A percentile compares a stretch with the other conserved stretches of the same genome.
These are phyloP conservation scores for Phengaris arion DNA, from an alignment of 2,888 invertebrate species.

Conservation along the genomic window DNA sequence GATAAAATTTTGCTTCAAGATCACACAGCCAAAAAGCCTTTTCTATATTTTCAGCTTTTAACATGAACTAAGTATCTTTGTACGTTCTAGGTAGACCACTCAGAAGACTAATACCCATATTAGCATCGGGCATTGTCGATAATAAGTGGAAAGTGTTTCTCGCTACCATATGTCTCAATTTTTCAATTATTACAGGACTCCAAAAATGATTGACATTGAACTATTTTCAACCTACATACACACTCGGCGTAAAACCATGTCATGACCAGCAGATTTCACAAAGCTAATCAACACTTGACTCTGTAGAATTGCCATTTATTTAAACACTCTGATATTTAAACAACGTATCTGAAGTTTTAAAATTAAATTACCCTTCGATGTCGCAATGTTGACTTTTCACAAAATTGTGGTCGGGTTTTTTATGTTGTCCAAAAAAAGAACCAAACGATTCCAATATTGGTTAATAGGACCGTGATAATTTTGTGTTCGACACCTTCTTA, in stretches of 20 bases:
- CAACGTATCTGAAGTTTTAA: slow-evolving; percentile 13
- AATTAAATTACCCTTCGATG: slow-evolving; percentile 1
- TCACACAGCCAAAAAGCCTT: background rate
- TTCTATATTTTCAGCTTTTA: background rate
- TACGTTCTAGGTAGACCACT: no score
- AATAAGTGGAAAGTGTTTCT: background rate
- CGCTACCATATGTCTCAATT: background rate
- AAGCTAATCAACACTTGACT: slow-evolving; percentile 12
- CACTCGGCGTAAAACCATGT: slow-evolving; percentile 7
- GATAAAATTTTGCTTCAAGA: background rate
- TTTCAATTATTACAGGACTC: background rate
- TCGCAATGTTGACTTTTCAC: slow-evolving; percentile 27
- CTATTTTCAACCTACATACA: slow-evolving; percentile 5
- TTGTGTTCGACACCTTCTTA: slow-evolving; percentile 15
- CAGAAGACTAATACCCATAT: no score
- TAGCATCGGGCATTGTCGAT: no score
- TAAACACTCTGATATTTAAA: slow-evolving; percentile 26
- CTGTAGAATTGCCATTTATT: slow-evolving; percentile 20
- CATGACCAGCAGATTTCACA: slow-evolving; percentile 21
- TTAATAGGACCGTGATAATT: slow-evolving; percentile 14
- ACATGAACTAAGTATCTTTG: background rate
- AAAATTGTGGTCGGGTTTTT: slow-evolving; percentile 21
- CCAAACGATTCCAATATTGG: slow-evolving; percentile 11
- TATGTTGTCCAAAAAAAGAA: slow-evolving; percentile 19
- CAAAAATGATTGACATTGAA: background rate